A percentile compares a stretch with the other conserved stretches of the same genome.
These are phyloP conservation scores for Melanotaenia duboulayi DNA, from an alignment of 2,113 vertebrate genomes.

Conservation along the genomic window DNA sequence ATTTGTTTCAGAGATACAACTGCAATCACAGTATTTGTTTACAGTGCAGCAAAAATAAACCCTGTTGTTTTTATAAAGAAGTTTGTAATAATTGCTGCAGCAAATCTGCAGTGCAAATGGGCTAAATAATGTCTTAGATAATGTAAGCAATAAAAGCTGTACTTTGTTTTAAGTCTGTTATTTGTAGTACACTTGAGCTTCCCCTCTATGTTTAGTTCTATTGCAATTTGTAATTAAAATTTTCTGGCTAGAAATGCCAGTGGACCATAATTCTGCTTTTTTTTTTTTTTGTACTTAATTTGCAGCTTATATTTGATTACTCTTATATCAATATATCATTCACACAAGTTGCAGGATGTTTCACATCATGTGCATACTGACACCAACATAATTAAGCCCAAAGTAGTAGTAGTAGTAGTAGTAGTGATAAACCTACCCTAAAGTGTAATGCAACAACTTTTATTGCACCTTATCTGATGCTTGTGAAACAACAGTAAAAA, in stretches of 20 bases:
- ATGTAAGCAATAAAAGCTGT: not conserved
- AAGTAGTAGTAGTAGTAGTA: too few relatives aligned
- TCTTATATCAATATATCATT: not conserved
- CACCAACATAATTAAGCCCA: too few relatives aligned
- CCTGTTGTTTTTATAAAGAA: not conserved
- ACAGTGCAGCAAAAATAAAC: not conserved
- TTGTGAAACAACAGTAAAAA: not conserved
- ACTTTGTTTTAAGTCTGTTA: not conserved
- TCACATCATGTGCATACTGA: too few relatives aligned
- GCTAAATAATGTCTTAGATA: not conserved
- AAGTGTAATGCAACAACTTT: too few relatives aligned
- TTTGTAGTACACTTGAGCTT: not conserved
- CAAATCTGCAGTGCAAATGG: not conserved
- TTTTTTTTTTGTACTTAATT: not conserved
- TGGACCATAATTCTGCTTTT: not conserved
- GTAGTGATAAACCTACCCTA: too few relatives aligned
- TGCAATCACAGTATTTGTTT: not conserved
- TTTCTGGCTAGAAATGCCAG: not conserved
- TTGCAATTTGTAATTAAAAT: not conserved
- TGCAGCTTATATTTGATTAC: not conserved
- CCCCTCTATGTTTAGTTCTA: not conserved
- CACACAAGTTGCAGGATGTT: too few relatives aligned
- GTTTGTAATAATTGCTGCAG: not conserved
- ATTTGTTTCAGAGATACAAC: not conserved
- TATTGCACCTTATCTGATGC: not conserved